Evolutionary conservation across 2,888 invertebrate genomes (phyloP), one percentile per base, ranked within the genome.

Genomic region (Ormyrus labotus): DNA sequence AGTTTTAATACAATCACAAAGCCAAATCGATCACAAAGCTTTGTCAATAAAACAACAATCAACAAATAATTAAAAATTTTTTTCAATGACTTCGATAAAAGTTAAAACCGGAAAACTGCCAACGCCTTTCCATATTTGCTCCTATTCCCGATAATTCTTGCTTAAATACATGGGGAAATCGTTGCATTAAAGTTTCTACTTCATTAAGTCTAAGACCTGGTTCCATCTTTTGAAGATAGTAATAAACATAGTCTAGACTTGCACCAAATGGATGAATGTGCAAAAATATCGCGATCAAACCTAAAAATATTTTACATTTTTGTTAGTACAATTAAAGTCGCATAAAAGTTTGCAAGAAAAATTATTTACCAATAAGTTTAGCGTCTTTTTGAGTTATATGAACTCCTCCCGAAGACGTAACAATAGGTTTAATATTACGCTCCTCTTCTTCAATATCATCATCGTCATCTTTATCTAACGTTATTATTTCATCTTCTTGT

Each of bases 181-280:
- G 94, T 86, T 94, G 94, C 88, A 98, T 93, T 45, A 97, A 92
- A 83, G 93, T 92, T 91, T 96, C 96, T 11, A 97, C 94, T 83
- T 95, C 95, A 60, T 95, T 94, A 68, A 96, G 94, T 81, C 95
- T 93, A 69, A 96, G 92, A 84, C 92, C 92, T 2, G 95, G 92
- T 86, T 96, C 95, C 84, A 97, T 92, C 87, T 96, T 96, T 87
- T 96, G 96, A 45, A 98, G 94, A 91, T 98, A 98, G 8, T 96
- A 96, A 93, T 96, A 96, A 83, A 98, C 95, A 91, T 97, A 96
- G 89, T 97, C 97, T 2, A 97, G 93, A 80, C 96, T 96, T 1
- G 98, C 97, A 67, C 98, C 98, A 88, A 96, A 96, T 0, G 98
- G 98, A 91, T 98, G 98, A 58, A 98, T 96, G 91, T 97, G 94